Evolutionary conservation across 2,888 invertebrate genomes (phyloP), one percentile per base, ranked within the genome.

Genomic region (Halocaridina rubra): DNA sequence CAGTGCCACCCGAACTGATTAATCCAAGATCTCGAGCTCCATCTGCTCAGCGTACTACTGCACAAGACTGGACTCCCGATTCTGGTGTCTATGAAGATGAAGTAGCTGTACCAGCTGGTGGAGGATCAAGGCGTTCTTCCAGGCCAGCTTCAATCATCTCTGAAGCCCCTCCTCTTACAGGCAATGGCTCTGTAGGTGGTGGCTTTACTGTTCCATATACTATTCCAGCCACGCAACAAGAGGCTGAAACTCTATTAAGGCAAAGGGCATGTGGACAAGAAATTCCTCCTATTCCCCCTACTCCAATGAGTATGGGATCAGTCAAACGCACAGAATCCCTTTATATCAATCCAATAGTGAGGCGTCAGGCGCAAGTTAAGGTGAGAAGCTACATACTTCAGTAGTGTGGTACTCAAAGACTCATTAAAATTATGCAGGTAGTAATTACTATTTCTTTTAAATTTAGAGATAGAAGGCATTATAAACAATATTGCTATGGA

Each of bases 321-420:
- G 82, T 87, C 85, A 97, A 97, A 91, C 93, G 97, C 90, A 97
- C 97, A 88, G 97, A 97, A 92, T 97, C 97, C 91, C 93, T 97
- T 89, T 97, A 95, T 91, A 94, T 96, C 89, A 92, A 93, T 89
- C 93, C 94, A 74, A 92, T 92, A 88, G 89, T 89, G 59, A 80
- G 88, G 82, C 88, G 85, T 71, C 86, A 87, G 75, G 88, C 89
- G 89, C 84, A 89, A 89, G 89, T 88, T 88, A 88, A 89, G 88
- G 88, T 89, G 81, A 80, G 61, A 33, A 13, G n/a, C n/a, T n/a
- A n/a, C n/a, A n/a, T n/a, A n/a, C n/a, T n/a, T n/a, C n/a, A n/a
- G n/a, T n/a, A n/a, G n/a, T n/a, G n/a, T n/a, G n/a, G n/a, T n/a
- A n/a, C n/a, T n/a, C n/a, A n/a, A n/a, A n/a, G n/a, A n/a, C n/a